Percentiles rank a stretch among this genome's conserved stretches.
These are phyloP conservation scores for Platycheirus rosarum DNA, from an alignment of 2,888 invertebrate species.

Conservation along the genomic window DNA sequence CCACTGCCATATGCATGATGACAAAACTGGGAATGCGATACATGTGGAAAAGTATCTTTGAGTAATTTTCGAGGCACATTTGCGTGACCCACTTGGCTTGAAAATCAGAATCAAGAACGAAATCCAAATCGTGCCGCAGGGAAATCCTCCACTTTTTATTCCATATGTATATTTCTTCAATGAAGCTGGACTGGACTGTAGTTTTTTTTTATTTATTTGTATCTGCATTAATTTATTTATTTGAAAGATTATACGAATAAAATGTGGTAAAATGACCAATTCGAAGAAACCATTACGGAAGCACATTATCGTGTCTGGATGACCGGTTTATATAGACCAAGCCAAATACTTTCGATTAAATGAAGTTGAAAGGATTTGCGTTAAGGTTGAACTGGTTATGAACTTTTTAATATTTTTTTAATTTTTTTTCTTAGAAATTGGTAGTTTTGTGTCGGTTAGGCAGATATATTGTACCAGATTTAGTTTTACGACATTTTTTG, in stretches of 20 bases:
- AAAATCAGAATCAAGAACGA: constrained; percentile 11
- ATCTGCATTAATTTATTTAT: constrained; percentile 40
- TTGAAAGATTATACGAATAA: no score
- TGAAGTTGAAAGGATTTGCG: constrained; percentile 62
- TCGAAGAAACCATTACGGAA: constrained; percentile 44
- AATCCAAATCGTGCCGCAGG: constrained; percentile 39
- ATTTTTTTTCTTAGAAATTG: no score
- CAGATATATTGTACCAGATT: no score
- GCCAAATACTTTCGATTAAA: constrained; percentile 71
- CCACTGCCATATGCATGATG: not conserved
- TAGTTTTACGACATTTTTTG: no score
- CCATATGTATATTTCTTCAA: not conserved
- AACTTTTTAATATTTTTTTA: no score
- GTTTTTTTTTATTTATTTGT: constrained; percentile 23
- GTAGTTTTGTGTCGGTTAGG: no score
- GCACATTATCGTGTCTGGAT: constrained; percentile 55
- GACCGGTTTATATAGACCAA: constrained; percentile 63
- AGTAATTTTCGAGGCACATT: constrained; percentile 42
- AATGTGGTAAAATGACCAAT: not conserved
- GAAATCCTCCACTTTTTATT: constrained; percentile 2
- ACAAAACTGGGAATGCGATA: constrained; percentile 20
- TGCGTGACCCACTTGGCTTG: constrained; percentile 66
- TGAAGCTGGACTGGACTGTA: constrained; percentile 8
- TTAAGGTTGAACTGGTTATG: constrained; percentile 27
- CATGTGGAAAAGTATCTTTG: constrained; percentile 10